These are phyloP conservation scores for Actenoides hombroni DNA, from an alignment of 2,113 vertebrate genomes.

Conservation along the genomic window DNA sequence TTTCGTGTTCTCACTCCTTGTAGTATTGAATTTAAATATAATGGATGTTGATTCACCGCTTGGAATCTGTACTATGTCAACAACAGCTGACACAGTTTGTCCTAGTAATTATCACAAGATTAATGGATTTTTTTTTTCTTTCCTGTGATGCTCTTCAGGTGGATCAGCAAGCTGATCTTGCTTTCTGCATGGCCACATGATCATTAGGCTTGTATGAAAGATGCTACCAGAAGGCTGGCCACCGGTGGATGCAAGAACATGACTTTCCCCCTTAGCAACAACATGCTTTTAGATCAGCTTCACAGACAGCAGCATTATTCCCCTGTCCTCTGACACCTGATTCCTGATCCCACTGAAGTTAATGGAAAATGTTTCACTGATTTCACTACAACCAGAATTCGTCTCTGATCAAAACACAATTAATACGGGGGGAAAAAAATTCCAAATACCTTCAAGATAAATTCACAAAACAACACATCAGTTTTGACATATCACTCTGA, in stretches of 20 bases:
- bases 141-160: not conserved
- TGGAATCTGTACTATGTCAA: not conserved
- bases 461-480: accelerated
- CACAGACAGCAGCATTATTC: not conserved
- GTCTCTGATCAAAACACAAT: not conserved
- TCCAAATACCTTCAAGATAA: not conserved
- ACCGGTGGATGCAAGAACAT: not conserved
- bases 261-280: not conserved
- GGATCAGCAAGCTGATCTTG: not conserved
- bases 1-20: not conserved
- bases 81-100: not conserved
- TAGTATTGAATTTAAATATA: not conserved
- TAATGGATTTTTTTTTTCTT: not conserved
- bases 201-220: not conserved
- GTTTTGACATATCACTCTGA: not conserved
- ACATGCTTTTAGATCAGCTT: not conserved
- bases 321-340: not conserved
- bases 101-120: not conserved
- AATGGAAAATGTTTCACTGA: not conserved
- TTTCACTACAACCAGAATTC: not conserved
- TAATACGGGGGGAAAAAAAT: not conserved
- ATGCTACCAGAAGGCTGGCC: not conserved
- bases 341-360: not conserved
- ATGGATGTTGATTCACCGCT: not conserved
- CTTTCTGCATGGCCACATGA: not conserved